These are phyloP conservation scores for Apomyelois bistriatella DNA, from an alignment of 2,888 invertebrate genomes.

Conservation along the genomic window DNA sequence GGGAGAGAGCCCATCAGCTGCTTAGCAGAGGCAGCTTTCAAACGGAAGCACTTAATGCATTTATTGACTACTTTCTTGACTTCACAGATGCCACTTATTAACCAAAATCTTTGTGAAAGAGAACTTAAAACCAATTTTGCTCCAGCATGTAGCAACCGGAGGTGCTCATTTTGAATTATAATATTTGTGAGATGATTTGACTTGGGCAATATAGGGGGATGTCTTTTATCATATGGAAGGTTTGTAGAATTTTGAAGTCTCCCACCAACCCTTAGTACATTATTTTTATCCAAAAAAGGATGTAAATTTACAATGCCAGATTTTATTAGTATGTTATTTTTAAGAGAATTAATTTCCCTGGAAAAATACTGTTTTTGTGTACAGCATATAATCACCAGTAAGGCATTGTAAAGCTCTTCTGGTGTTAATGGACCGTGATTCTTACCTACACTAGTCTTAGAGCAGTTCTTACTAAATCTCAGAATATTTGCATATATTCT, in stretches of 20 bases:
- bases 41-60: slow-evolving; percentile 12
- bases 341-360: neutral
- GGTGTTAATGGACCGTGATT: neutral
- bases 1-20: slow-evolving; percentile 15
- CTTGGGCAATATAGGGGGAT: neutral
- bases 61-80: slow-evolving; percentile 8
- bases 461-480: neutral
- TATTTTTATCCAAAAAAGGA: neutral
- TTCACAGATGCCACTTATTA: slow-evolving; percentile 6
- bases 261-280: neutral
- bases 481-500: neutral
- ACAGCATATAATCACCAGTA: neutral
- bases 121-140: neutral
- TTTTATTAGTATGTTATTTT: neutral
- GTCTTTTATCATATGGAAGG: neutral
- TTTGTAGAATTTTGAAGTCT: neutral
- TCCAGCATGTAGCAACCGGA: slow-evolving; percentile 9
- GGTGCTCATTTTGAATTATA: neutral
- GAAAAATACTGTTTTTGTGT: neutral
- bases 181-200: neutral
- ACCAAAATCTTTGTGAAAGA: slow-evolving; percentile 12
- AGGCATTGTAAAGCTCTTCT: neutral
- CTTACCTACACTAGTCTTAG: too few relatives aligned
- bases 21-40: slow-evolving; percentile 10
- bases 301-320: neutral